These are phyloP conservation scores for Stenodera caucasica DNA, from an alignment of 2,888 invertebrate genomes.

Conservation along the genomic window DNA sequence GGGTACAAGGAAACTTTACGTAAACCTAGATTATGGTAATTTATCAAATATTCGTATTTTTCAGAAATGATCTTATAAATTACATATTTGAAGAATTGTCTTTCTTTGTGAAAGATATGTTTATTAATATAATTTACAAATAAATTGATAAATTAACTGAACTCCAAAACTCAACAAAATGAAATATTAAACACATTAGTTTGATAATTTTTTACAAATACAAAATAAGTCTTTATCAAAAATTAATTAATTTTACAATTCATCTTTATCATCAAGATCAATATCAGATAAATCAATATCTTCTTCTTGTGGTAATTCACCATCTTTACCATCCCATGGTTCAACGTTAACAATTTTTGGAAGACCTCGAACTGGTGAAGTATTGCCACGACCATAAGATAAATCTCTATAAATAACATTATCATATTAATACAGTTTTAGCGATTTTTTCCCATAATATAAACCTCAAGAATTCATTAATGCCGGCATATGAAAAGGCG, in stretches of 20 bases:
- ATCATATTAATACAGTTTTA: neutral
- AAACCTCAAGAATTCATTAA: slow-evolving; percentile 77
- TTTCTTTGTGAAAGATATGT: slow-evolving; percentile 6
- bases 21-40: too few species aligned
- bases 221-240: slow-evolving; percentile 19
- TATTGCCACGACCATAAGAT: slow-evolving; percentile 90
- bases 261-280: slow-evolving; percentile 79
- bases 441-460: neutral
- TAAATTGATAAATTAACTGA: neutral
- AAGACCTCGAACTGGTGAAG: slow-evolving; percentile 83
- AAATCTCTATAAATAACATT: slow-evolving; percentile 66
- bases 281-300: slow-evolving; percentile 92
- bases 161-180: slow-evolving; percentile 9
- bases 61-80: too few species aligned
- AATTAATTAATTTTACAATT: slow-evolving; percentile 60
- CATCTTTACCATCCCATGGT: slow-evolving; percentile 96
- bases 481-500: slow-evolving; percentile 91
- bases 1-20: too few species aligned
- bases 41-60: too few species aligned
- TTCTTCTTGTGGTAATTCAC: slow-evolving; percentile 80
- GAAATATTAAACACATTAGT: too few species aligned
- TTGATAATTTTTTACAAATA: slow-evolving; percentile 16
- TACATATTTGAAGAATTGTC: too few species aligned
- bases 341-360: slow-evolving; percentile 70
- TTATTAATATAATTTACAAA: slow-evolving; percentile 7